These are phyloP conservation scores for Australoheros facetus DNA, from an alignment of 2,797 vertebrate species.

Conservation along the genomic window DNA sequence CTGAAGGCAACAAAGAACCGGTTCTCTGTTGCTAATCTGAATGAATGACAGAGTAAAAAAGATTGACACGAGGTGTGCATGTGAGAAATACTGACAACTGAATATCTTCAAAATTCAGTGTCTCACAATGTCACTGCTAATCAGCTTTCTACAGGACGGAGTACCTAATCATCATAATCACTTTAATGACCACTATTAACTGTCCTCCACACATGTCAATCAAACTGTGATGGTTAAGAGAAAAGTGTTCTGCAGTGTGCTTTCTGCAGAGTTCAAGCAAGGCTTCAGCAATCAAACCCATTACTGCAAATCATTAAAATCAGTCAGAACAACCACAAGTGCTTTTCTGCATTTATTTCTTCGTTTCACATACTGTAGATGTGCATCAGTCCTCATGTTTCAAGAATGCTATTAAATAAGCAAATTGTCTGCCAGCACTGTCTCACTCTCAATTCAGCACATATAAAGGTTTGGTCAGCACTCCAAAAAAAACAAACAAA, in stretches of 20 bases:
- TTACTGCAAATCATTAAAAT: neutral
- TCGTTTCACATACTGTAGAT: neutral
- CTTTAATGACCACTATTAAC: slow-evolving; percentile 36
- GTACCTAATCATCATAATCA: slow-evolving; percentile 26
- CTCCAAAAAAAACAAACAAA: no score
- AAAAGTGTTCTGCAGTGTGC: neutral
- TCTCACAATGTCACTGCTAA: slow-evolving; percentile 19
- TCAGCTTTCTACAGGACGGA: slow-evolving; percentile 16
- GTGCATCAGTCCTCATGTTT: neutral
- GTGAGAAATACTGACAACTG: slow-evolving; percentile 8
- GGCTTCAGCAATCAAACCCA: neutral
- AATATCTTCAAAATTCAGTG: neutral
- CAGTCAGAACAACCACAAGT: neutral
- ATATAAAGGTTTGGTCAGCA: no score
- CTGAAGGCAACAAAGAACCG: slow-evolving; percentile 6
- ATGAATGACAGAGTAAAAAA: slow-evolving; percentile 2
- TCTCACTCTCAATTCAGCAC: no score
- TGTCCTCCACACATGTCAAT: slow-evolving; percentile 30
- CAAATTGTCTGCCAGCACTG: neutral
- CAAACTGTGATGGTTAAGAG: slow-evolving; percentile 2
- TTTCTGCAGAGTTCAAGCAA: neutral
- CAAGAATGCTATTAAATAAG: neutral
- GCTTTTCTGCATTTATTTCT: neutral
- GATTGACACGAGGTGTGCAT: neutral
- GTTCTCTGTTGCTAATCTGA: neutral